Percentiles rank a stretch among this genome's conserved stretches.
These are phyloP conservation scores for Chunga burmeisteri DNA, from an alignment of 2,113 vertebrate species.

Conservation along the genomic window DNA sequence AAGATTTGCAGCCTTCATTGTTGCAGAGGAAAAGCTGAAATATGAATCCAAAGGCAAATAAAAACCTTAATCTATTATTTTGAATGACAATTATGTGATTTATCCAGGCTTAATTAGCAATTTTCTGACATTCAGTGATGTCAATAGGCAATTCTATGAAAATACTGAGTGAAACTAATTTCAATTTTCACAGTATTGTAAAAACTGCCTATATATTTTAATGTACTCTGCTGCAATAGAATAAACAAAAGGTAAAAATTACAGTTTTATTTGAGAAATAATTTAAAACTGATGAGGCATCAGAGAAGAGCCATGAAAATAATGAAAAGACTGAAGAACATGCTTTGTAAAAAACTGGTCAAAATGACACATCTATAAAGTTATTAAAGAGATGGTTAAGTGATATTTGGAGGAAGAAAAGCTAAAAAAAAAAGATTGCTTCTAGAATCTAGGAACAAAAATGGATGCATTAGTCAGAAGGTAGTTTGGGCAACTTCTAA, in stretches of 20 bases:
- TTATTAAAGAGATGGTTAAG: not conserved
- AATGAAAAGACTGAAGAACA: not conserved
- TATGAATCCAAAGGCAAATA: not conserved
- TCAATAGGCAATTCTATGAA: not conserved
- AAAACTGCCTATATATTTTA: not conserved
- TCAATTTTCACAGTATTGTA: not conserved
- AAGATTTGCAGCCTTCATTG: not conserved
- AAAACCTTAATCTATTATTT: not conserved
- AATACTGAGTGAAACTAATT: not conserved
- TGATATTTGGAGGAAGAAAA: not conserved
- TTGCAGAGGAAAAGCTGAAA: not conserved
- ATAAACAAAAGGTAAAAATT: not conserved
- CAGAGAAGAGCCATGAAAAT: not conserved
- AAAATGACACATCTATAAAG: not conserved
- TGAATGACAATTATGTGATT: not conserved
- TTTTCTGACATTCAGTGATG: not conserved
- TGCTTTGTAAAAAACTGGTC: not conserved
- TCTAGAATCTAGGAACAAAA: not conserved
- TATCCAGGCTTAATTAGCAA: not conserved
- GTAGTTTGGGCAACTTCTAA: not conserved
- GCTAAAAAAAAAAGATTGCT: not conserved
- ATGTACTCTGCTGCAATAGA: not conserved
- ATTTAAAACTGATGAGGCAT: not conserved
- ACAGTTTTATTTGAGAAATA: not conserved
- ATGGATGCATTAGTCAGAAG: not conserved